Conservation (phyloP, 2,888 invertebrate genomes). For the Synanthedon formicaeformis region DNA sequence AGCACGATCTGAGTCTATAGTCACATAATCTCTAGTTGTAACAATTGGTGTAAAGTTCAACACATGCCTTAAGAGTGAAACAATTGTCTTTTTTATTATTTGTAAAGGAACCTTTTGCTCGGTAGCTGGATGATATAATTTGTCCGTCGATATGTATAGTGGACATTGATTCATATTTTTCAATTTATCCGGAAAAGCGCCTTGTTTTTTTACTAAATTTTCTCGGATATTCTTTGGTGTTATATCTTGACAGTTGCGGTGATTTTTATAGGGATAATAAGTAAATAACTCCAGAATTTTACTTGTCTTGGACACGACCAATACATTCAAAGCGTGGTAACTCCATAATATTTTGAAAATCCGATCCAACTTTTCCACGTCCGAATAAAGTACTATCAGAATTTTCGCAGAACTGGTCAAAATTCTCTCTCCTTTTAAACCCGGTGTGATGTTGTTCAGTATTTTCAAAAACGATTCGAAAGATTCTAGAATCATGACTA, state of each 20-base stretch:
- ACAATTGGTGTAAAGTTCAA: conserved; percentile 47
- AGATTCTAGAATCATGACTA: conserved; percentile 33
- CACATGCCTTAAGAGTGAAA: conserved; percentile 29
- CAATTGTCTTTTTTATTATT: conserved; percentile 33
- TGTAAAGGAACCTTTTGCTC: conserved; percentile 39
- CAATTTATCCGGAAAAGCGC: conserved; percentile 40
- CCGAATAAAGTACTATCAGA: conserved; percentile 28
- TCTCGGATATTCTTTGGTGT: conserved; percentile 25
- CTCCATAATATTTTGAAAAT: conserved; percentile 26
- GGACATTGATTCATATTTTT: conserved; percentile 43
- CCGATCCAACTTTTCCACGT: conserved; percentile 23
- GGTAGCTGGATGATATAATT: conserved; percentile 29
- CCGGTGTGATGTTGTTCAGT: conserved; percentile 28
- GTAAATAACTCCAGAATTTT: conserved; percentile 27
- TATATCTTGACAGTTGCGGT: conserved; percentile 35
- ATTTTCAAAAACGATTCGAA: conserved; percentile 32
- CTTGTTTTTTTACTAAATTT: conserved; percentile 8
- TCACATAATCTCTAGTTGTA: conserved; percentile 35
- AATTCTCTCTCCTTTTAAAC: conserved; percentile 35
- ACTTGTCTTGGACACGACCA: conserved; percentile 23
- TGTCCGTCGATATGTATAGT: conserved; percentile 45
- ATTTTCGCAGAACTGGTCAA: conserved; percentile 33
- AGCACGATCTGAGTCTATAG: conserved; percentile 38
- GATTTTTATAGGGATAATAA: conserved; percentile 38
- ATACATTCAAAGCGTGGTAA: conserved; percentile 30